These are phyloP conservation scores for Pyrgus malvae DNA, from an alignment of 2,888 invertebrate species.

Conservation along the genomic window DNA sequence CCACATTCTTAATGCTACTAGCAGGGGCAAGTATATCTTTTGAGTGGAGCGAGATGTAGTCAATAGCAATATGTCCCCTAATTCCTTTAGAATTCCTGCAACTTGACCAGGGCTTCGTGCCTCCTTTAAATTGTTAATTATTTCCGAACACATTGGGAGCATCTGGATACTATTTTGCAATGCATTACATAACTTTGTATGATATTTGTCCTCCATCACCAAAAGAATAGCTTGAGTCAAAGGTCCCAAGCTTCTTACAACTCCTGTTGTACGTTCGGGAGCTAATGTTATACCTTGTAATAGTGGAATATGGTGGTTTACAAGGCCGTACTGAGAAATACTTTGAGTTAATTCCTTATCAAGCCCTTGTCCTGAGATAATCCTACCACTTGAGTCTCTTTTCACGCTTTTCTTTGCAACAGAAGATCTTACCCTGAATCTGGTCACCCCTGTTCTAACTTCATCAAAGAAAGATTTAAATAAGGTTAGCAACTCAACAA, in stretches of 20 bases:
- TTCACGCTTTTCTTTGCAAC: slow-evolving; percentile 27
- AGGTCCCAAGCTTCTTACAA: slow-evolving; percentile 31
- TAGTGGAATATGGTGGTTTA: slow-evolving; percentile 30
- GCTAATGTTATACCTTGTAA: slow-evolving; percentile 31
- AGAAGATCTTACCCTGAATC: slow-evolving; percentile 28
- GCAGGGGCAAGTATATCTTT: background rate
- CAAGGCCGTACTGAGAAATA: slow-evolving; percentile 29
- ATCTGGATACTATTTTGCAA: slow-evolving; percentile 36
- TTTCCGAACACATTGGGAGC: slow-evolving; percentile 38
- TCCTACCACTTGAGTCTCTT: slow-evolving; percentile 1
- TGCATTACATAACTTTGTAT: slow-evolving; percentile 29
- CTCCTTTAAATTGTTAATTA: slow-evolving; percentile 31
- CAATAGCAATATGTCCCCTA: slow-evolving; percentile 36
- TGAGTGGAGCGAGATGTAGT: slow-evolving; percentile 36
- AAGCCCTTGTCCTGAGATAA: background rate
- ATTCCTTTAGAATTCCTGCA: slow-evolving; percentile 37
- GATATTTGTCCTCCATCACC: slow-evolving; percentile 34
- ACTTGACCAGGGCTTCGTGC: slow-evolving; percentile 33
- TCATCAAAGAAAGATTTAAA: slow-evolving; percentile 32
- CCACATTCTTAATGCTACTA: background rate
- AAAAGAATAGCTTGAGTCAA: slow-evolving; percentile 33
- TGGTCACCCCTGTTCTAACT: slow-evolving; percentile 33
- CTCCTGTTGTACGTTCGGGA: slow-evolving; percentile 34
- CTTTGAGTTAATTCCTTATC: slow-evolving; percentile 28
- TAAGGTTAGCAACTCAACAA: slow-evolving; percentile 7